phyloP scores from a whole-genome alignment of 2,888 invertebrate species.

The Dasysyrphus albostriatus region DNA sequence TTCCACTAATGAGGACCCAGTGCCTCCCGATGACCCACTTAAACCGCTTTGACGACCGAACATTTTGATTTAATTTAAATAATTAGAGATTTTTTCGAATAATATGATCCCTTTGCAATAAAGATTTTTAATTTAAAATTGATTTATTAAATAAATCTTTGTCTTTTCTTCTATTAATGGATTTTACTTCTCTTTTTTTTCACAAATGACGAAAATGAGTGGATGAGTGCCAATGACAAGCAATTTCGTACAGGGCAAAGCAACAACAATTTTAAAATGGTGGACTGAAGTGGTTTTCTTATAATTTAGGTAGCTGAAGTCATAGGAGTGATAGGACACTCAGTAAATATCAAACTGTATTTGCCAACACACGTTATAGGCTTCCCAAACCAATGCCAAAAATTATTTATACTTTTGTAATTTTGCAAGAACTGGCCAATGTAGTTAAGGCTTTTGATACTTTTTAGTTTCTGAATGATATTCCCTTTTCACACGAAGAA shows the following conservation, averaged over 20 bases:
- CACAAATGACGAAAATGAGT: constrained; percentile 25
- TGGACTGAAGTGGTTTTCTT: constrained; percentile 13
- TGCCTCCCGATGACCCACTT: constrained; percentile 91
- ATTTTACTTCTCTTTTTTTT: constrained; percentile 34
- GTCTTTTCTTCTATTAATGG: constrained; percentile 28
- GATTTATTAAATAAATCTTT: constrained; percentile 26
- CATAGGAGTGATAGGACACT: not conserved
- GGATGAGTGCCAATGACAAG: constrained; percentile 60
- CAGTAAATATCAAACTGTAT: constrained; percentile 7
- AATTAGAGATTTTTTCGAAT: not conserved
- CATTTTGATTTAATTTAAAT: constrained; percentile 78
- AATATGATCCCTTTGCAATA: not conserved
- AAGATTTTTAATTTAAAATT: constrained; percentile 2
- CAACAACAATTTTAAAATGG: constrained; percentile 64
- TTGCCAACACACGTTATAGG: too few species aligned
- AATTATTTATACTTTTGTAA: too few species aligned
- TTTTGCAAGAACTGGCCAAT: too few species aligned
- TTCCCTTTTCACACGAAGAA: too few species aligned
- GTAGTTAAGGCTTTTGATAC: too few species aligned
- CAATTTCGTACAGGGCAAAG: constrained; percentile 58
- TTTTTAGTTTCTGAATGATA: too few species aligned
- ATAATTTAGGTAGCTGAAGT: not conserved
- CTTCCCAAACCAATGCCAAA: too few species aligned
- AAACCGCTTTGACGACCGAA: constrained; percentile 86
- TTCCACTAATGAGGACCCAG: constrained; percentile 96